Conservation (phyloP, 2,113 vertebrate species). For the Thermophis baileyi region DNA sequence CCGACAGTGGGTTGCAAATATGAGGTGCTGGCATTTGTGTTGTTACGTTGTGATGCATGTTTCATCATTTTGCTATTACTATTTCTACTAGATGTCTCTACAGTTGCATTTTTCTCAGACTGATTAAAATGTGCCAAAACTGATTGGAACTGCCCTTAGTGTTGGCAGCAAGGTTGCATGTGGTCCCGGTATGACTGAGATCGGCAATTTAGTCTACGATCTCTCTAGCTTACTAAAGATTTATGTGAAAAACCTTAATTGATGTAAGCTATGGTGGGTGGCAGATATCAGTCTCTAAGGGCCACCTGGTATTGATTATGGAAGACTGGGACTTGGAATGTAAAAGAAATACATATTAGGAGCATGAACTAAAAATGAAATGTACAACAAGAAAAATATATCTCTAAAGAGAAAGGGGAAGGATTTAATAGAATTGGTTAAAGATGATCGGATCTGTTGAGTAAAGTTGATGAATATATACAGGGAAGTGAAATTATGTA, state of each 20-base stretch:
- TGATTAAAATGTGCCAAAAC: neutral
- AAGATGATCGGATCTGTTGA: neutral
- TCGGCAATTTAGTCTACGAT: neutral
- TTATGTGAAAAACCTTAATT: neutral
- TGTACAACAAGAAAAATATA: neutral
- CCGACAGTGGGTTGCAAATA: neutral
- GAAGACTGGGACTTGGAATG: neutral
- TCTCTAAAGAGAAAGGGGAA: neutral
- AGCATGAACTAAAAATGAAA: neutral
- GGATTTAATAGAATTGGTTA: neutral
- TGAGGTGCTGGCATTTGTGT: neutral
- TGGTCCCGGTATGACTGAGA: neutral
- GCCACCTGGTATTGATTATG: neutral
- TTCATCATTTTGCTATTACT: neutral
- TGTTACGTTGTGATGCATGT: neutral
- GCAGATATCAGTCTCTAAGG: neutral
- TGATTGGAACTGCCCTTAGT: neutral
- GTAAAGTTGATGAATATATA: neutral
- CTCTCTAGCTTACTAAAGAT: neutral
- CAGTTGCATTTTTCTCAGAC: neutral
- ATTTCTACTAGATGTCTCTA: neutral
- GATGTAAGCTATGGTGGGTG: neutral
- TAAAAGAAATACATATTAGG: neutral
- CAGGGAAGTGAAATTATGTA: neutral
- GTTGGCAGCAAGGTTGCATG: neutral